phyloP scores from a whole-genome alignment of 92 coral and sea anemone genomes.

The Virgularia gustaviana region DNA sequence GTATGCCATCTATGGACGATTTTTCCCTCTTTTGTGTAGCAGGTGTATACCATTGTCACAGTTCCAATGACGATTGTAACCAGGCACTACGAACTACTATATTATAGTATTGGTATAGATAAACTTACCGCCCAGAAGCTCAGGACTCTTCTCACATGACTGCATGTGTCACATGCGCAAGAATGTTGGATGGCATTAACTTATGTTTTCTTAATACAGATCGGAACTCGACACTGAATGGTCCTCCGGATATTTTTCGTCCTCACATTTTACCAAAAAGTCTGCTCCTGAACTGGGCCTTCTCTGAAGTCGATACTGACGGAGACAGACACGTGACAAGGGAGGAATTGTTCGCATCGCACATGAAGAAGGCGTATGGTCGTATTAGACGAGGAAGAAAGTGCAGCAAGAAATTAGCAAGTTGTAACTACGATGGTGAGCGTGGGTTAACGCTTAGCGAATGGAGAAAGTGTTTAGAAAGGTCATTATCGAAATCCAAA shows the following conservation, averaged over 20 bases:
- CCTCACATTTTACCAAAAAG: constrained; percentile 63
- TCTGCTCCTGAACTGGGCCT: constrained; percentile 83
- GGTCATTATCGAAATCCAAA: background rate
- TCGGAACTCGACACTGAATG: too few relatives aligned
- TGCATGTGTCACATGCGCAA: too few relatives aligned
- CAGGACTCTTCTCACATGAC: too few relatives aligned
- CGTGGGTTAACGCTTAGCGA: constrained; percentile 70
- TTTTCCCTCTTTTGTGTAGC: too few relatives aligned
- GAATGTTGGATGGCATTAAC: too few relatives aligned
- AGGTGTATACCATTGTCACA: too few relatives aligned
- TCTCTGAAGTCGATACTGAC: constrained; percentile 72
- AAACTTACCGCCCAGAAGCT: too few relatives aligned
- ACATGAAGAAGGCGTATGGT: constrained; percentile 78
- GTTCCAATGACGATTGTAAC: too few relatives aligned
- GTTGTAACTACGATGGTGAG: constrained; percentile 75
- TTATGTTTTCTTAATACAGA: too few relatives aligned
- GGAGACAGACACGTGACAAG: constrained; percentile 57
- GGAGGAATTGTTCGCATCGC: constrained; percentile 62
- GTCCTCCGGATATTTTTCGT: background rate
- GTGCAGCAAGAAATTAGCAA: constrained; percentile 79
- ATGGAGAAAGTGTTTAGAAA: constrained; percentile 69
- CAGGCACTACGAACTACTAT: too few relatives aligned
- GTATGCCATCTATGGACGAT: too few relatives aligned
- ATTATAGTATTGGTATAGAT: too few relatives aligned
- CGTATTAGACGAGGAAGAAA: constrained; percentile 78